These are phyloP conservation scores for Athene cunicularia DNA, from an alignment of 2,113 vertebrate genomes.

Conservation along the genomic window DNA sequence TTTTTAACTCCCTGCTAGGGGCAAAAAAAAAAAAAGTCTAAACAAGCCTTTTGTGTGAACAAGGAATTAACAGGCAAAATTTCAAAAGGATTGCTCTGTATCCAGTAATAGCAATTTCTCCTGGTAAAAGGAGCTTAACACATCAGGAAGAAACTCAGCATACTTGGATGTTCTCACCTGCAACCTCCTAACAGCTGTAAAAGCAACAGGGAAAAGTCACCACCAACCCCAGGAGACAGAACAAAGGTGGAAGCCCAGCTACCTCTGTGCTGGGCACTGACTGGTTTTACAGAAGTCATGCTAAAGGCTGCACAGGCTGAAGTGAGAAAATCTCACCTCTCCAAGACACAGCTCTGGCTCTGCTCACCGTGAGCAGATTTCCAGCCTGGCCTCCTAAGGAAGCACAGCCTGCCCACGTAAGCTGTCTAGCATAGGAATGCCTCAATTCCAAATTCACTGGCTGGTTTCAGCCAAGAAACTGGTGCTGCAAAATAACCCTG, in stretches of 20 bases:
- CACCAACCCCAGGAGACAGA: neutral
- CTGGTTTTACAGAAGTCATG: neutral
- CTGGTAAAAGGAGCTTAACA: neutral
- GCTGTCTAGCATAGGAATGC: neutral
- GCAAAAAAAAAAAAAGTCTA: neutral
- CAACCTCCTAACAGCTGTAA: neutral
- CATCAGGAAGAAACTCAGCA: neutral
- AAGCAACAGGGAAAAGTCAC: neutral
- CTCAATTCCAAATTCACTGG: neutral
- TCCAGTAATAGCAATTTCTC: neutral
- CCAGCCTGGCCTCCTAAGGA: neutral
- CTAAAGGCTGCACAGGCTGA: neutral
- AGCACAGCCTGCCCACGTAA: neutral
- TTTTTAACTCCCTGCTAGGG: neutral
- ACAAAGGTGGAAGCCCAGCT: neutral
- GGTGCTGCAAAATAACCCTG: neutral
- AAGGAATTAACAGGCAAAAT: neutral
- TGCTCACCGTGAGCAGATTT: neutral
- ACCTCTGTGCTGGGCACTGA: neutral
- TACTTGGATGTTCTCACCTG: neutral
- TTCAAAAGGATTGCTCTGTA: neutral
- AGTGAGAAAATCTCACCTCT: neutral
- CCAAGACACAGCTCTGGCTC: neutral
- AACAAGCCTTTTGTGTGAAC: neutral
- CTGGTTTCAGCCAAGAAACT: conserved; percentile 12